Conservation (phyloP, 1,140 invertebrate species). For the Oryzaephilus surinamensis region DNA sequence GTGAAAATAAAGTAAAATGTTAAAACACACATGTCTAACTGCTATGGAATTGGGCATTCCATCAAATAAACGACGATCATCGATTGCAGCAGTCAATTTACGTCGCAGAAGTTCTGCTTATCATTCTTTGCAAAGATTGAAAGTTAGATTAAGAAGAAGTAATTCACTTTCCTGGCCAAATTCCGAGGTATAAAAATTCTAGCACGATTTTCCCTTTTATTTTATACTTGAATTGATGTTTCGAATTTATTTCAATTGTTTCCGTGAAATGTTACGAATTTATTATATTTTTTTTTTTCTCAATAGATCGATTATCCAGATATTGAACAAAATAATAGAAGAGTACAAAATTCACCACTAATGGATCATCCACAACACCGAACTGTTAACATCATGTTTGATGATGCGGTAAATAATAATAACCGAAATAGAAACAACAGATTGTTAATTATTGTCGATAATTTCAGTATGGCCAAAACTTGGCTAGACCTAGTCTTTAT, state of each 20-base stretch:
- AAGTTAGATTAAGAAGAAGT: constrained; percentile 17
- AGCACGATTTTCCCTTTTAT: no score
- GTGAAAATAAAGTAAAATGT: constrained; percentile 20
- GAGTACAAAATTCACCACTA: constrained; percentile 28
- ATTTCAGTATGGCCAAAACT: constrained; percentile 25
- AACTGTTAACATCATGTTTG: constrained; percentile 50
- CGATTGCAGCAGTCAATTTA: constrained; percentile 17
- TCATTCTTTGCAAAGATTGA: constrained; percentile 13
- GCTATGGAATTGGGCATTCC: constrained; percentile 19
- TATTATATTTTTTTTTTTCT: constrained; percentile 17
- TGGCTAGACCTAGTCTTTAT: constrained; percentile 26
- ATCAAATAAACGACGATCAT: constrained; percentile 18
- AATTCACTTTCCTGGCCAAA: constrained; percentile 31
- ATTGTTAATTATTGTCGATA: constrained; percentile 3
- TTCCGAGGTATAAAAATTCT: constrained; percentile 26
- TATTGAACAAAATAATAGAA: constrained; percentile 45
- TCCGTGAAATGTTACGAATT: no score
- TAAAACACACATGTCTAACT: constrained; percentile 30
- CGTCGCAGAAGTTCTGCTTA: constrained; percentile 11
- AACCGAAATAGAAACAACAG: not conserved
- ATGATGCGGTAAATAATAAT: constrained; percentile 47
- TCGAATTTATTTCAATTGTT: no score
- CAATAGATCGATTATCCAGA: constrained; percentile 75
- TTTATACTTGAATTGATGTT: no score
- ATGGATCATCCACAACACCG: constrained; percentile 42